Evolutionary conservation across 2,113 vertebrate species (phyloP).

Genomic region (Chaetodon auriga): DNA sequence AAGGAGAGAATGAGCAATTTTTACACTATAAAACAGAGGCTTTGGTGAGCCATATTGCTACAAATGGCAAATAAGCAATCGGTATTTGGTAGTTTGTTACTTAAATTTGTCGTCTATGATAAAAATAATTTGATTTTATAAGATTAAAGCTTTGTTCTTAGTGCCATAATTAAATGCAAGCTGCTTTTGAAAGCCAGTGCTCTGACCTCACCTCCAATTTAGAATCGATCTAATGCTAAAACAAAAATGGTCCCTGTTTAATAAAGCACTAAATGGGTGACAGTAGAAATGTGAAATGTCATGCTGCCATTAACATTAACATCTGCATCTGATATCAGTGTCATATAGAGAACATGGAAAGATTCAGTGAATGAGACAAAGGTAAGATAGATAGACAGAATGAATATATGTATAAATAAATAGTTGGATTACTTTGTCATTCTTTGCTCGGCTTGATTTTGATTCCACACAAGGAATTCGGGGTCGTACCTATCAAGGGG

Average conservation of each 20-base stretch:
- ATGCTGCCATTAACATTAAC: slow-evolving; percentile 64
- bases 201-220: slow-evolving; percentile 23
- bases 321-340: slow-evolving; percentile 46
- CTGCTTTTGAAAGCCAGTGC: neutral
- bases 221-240: slow-evolving; percentile 10
- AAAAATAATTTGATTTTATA: neutral
- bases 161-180: slow-evolving; percentile 1
- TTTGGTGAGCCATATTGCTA: slow-evolving; percentile 14
- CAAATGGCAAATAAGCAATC: slow-evolving; percentile 16
- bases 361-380: slow-evolving; percentile 78
- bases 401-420: slow-evolving; percentile 74
- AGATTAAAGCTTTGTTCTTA: neutral
- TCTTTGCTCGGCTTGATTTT: slow-evolving; percentile 91
- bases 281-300: slow-evolving; percentile 71
- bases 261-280: slow-evolving; percentile 62
- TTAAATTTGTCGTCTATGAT: neutral
- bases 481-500: slow-evolving; percentile 88
- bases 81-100: neutral
- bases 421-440: slow-evolving; percentile 89
- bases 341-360: slow-evolving; percentile 72
- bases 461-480: slow-evolving; percentile 91
- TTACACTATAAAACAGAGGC: slow-evolving; percentile 18
- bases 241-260: slow-evolving; percentile 26
- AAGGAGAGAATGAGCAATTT: slow-evolving; percentile 71
- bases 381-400: slow-evolving; percentile 76